Conservation (phyloP, 2,888 invertebrate genomes). For the Incurvaria masculella region DNA sequence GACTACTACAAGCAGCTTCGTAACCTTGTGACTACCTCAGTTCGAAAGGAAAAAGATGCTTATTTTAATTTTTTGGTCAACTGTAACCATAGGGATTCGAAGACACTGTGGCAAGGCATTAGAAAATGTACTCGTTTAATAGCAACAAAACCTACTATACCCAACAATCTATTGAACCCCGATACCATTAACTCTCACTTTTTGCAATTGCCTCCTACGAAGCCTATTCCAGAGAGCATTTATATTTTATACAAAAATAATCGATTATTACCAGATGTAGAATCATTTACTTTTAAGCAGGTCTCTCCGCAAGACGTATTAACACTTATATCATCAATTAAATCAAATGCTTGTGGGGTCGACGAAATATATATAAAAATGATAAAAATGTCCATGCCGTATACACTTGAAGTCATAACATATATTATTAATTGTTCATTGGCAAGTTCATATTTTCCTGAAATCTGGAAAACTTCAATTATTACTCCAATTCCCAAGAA, state of each 20-base stretch:
- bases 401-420: neutral
- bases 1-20: conserved; percentile 9
- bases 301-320: neutral
- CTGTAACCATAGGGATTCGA: conserved; percentile 5
- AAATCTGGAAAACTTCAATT: conserved; percentile 18
- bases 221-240: neutral
- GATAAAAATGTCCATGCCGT: conserved; percentile 2
- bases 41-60: conserved; percentile 7
- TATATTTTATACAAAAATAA: neutral
- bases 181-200: conserved; percentile 10
- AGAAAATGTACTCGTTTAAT: conserved; percentile 4
- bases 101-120: conserved; percentile 11
- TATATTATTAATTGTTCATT: conserved; percentile 6
- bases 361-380: conserved; percentile 11
- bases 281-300: conserved; percentile 5
- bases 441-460: conserved; percentile 12
- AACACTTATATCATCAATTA: conserved; percentile 6
- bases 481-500: conserved; percentile 19
- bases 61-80: conserved; percentile 10
- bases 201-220: neutral
- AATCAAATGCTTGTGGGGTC: conserved; percentile 8
- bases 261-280: conserved; percentile 3
- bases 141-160: conserved; percentile 1
- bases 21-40: conserved; percentile 3
- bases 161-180: conserved; percentile 6